Evolutionary conservation across 2,888 invertebrate species (phyloP).

Genomic region (Lagria hirta): DNA sequence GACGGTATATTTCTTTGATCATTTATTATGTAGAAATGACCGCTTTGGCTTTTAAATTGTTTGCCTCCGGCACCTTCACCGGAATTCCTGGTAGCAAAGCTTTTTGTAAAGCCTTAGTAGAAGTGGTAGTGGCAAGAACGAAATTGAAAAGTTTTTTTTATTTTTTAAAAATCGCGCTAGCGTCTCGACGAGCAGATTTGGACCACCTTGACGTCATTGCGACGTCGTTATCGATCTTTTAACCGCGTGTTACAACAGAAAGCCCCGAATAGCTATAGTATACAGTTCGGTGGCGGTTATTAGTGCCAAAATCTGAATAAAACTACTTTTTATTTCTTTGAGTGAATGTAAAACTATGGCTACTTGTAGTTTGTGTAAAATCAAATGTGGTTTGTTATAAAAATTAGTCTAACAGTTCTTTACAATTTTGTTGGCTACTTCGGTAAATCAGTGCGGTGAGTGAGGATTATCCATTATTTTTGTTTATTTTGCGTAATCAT

Average conservation of each 20-base stretch:
- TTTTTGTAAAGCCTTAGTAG: no score
- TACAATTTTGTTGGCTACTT: slow-evolving; percentile 30
- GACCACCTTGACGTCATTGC: slow-evolving; percentile 51
- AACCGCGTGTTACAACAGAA: slow-evolving; percentile 50
- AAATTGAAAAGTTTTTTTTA: no score
- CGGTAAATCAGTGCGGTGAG: slow-evolving; percentile 43
- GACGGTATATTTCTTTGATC: no score
- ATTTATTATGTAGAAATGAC: no score
- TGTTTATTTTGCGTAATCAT: no score
- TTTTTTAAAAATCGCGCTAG: slow-evolving; percentile 13
- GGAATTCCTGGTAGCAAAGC: no score
- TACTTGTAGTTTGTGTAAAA: slow-evolving; percentile 13
- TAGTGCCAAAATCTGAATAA: slow-evolving; percentile 30
- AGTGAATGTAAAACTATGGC: slow-evolving; percentile 27
- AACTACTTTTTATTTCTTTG: slow-evolving; percentile 6
- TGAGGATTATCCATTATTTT: no score
- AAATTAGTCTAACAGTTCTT: slow-evolving; percentile 6
- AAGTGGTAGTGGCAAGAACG: no score
- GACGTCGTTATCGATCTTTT: slow-evolving; percentile 53
- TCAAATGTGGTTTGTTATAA: slow-evolving; percentile 30
- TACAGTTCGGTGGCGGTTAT: slow-evolving; percentile 32
- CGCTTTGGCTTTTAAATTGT: no score
- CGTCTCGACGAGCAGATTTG: slow-evolving; percentile 13
- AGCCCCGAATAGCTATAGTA: slow-evolving; percentile 41
- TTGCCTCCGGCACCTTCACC: no score